Evolutionary conservation across 2,113 vertebrate genomes (phyloP).

Genomic region (Cyphomyrus discorhynchus): DNA sequence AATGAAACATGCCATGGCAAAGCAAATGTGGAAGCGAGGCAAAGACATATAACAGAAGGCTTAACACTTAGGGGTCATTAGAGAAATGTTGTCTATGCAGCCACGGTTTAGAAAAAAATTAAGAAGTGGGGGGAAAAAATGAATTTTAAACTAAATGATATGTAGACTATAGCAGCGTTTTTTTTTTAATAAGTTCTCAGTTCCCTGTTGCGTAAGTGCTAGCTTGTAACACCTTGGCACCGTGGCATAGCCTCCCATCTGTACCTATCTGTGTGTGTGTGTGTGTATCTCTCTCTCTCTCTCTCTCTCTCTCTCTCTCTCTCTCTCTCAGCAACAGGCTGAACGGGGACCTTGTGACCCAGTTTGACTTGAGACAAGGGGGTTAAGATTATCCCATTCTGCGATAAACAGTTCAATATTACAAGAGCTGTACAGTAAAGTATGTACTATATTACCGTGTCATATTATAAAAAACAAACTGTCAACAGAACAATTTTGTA

Average conservation of each 20-base stretch:
- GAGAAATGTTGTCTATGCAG: not conserved
- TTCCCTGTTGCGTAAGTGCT: slow-evolving; percentile 7
- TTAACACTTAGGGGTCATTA: not conserved
- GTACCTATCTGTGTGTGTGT: slow-evolving; percentile 17
- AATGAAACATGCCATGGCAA: not conserved
- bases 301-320: not conserved
- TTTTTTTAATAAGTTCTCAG: not conserved
- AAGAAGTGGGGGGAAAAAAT: not conserved
- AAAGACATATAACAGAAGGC: not conserved
- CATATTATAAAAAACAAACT: not conserved
- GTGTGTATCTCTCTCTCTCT: not conserved
- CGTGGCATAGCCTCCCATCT: slow-evolving; percentile 26
- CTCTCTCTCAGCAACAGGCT: slow-evolving; percentile 31
- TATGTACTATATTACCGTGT: not conserved
- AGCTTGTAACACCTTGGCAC: slow-evolving; percentile 15
- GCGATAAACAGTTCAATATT: slow-evolving; percentile 7
- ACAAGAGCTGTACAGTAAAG: not conserved
- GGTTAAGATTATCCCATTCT: slow-evolving; percentile 16
- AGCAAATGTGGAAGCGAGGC: not conserved
- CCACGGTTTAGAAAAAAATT: not conserved
- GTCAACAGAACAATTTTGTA: not conserved
- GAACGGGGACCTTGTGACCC: slow-evolving; percentile 28
- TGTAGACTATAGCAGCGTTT: not conserved
- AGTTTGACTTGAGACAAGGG: slow-evolving; percentile 9
- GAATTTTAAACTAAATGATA: not conserved